Conservation (phyloP, 2,888 invertebrate genomes). For the Acanthacorydalis orientalis region DNA sequence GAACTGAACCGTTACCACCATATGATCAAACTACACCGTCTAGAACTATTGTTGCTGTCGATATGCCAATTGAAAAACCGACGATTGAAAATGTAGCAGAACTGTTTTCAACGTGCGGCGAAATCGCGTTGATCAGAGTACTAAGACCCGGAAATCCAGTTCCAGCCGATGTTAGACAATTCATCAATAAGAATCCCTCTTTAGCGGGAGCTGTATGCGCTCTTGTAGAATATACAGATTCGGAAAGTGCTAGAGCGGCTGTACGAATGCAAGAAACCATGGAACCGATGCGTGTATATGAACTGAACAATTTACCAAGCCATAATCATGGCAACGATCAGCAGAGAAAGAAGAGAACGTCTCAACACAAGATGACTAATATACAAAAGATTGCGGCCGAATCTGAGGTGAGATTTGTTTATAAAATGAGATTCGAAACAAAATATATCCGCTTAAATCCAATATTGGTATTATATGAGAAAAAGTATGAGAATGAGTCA, state of each 20-base stretch:
- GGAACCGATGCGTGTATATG: constrained; percentile 50
- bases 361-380: constrained; percentile 38
- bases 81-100: constrained; percentile 85
- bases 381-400: constrained; percentile 26
- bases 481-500: too few species aligned
- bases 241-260: constrained; percentile 71
- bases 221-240: constrained; percentile 77
- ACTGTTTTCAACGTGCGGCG: constrained; percentile 74
- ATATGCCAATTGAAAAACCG: constrained; percentile 69
- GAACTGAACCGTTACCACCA: constrained; percentile 69
- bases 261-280: constrained; percentile 48
- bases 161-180: constrained; percentile 80
- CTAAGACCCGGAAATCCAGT: constrained; percentile 77
- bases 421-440: too few species aligned
- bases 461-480: too few species aligned
- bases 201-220: constrained; percentile 76
- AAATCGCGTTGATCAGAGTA: constrained; percentile 76
- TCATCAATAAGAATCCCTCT: constrained; percentile 79
- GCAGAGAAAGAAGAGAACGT: constrained; percentile 54
- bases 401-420: constrained; percentile 26
- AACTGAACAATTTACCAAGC: constrained; percentile 53
- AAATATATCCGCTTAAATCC: too few species aligned
- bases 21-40: constrained; percentile 89
- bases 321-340: constrained; percentile 15
- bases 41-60: constrained; percentile 74